Evolutionary conservation across 2,113 vertebrate genomes (phyloP).

Genomic region (Ammodytes marinus): DNA sequence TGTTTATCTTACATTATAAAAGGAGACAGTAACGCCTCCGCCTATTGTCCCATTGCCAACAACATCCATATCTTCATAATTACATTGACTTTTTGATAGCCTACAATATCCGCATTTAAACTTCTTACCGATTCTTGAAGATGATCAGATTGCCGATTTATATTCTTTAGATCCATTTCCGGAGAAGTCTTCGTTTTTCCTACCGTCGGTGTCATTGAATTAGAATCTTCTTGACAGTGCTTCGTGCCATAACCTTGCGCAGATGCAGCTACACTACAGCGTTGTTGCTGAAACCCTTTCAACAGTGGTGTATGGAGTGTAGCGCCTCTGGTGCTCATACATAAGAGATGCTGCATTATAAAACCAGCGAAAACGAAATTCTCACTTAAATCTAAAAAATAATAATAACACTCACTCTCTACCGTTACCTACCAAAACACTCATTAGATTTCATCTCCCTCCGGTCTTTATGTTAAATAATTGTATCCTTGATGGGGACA

Average conservation of each 20-base stretch:
- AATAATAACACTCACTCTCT: not conserved
- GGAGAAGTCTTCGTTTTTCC: not conserved
- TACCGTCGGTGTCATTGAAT: constrained; percentile 42
- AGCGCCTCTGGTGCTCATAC: constrained; percentile 39
- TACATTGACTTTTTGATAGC: too few species aligned
- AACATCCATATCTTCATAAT: too few species aligned
- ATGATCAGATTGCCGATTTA: not conserved
- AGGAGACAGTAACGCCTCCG: too few species aligned
- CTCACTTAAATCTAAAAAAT: too few species aligned
- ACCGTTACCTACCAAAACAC: not conserved
- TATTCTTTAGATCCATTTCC: constrained; percentile 33
- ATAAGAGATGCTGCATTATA: not conserved
- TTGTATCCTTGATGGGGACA: too few species aligned
- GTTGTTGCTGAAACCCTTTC: constrained; percentile 15
- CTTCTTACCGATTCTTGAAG: constrained; percentile 19
- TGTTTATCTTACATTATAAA: too few species aligned
- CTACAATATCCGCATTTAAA: not conserved
- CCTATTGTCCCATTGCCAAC: too few species aligned
- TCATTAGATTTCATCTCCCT: not conserved
- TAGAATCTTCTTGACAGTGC: not conserved
- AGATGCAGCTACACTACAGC: not conserved
- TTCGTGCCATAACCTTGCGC: constrained; percentile 1
- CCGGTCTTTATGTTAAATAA: not conserved
- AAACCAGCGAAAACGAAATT: not conserved
- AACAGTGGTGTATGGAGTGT: not conserved